Conservation (phyloP, 2,888 invertebrate genomes). For the Octonoba sinensis region DNA sequence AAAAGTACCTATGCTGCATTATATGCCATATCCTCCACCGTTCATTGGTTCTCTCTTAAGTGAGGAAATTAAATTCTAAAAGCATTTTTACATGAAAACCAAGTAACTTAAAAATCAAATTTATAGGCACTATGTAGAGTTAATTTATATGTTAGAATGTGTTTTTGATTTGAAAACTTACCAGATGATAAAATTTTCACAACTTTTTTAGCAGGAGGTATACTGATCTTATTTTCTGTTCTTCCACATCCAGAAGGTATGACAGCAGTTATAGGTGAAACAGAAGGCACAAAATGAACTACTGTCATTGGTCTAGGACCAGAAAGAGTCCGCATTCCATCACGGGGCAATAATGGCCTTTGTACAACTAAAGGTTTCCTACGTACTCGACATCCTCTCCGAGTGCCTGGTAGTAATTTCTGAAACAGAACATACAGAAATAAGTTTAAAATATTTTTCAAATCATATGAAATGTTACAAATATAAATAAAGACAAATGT, state of each 20-base stretch:
- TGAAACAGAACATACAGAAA: conserved; percentile 28
- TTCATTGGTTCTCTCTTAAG: no score
- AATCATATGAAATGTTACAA: no score
- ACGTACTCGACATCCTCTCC: conserved; percentile 63
- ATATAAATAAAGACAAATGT: background rate
- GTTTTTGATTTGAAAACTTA: background rate
- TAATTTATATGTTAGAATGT: no score
- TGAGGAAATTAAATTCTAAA: no score
- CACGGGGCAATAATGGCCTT: conserved; percentile 58
- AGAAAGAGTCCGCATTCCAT: conserved; percentile 35
- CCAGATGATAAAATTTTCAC: conserved; percentile 51
- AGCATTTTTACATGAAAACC: no score
- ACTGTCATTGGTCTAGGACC: conserved; percentile 59
- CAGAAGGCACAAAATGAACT: conserved; percentile 62
- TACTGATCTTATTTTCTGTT: conserved; percentile 31
- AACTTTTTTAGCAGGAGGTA: conserved; percentile 56
- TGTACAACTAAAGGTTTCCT: conserved; percentile 65
- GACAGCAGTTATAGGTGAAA: conserved; percentile 52
- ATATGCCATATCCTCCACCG: no score
- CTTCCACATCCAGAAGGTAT: conserved; percentile 42
- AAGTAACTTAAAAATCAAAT: no score
- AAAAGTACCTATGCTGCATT: no score
- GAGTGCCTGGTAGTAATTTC: conserved; percentile 62
- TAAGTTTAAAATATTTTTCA: background rate
- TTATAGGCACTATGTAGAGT: no score